A percentile compares a stretch with the other conserved stretches of the same genome.
These are phyloP conservation scores for Gambusia affinis DNA, from an alignment of 2,113 vertebrate species.

Conservation along the genomic window DNA sequence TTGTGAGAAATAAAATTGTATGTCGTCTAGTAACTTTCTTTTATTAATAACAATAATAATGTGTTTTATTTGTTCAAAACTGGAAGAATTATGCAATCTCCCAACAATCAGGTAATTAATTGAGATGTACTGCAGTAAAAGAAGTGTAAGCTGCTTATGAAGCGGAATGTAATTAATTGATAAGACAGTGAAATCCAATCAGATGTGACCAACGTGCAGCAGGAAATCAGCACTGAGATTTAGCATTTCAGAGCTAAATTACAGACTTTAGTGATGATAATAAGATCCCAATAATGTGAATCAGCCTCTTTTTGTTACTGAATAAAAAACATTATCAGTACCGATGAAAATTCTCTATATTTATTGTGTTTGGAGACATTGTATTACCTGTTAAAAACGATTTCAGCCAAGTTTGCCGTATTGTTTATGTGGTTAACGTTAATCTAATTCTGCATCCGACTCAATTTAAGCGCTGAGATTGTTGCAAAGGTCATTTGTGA, in stretches of 20 bases:
- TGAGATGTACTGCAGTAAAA: constrained; percentile 19
- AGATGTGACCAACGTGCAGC: constrained; percentile 1
- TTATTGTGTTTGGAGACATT: no score
- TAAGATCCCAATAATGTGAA: neutral
- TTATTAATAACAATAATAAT: neutral
- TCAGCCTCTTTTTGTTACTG: no score
- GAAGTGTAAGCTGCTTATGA: constrained; percentile 22
- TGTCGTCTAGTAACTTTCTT: neutral
- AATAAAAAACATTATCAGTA: no score
- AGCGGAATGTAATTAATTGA: constrained; percentile 33
- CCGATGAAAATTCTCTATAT: no score
- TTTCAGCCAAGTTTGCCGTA: no score
- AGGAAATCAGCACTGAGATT: neutral
- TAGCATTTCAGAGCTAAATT: constrained; percentile 16
- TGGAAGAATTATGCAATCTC: no score
- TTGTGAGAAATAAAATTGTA: neutral
- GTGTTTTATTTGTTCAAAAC: no score
- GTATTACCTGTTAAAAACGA: no score
- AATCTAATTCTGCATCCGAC: no score
- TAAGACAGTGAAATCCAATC: constrained; percentile 31
- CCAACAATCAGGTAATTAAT: constrained; percentile 11
- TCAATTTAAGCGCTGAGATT: no score
- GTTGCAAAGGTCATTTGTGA: no score
- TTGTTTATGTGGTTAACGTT: no score
- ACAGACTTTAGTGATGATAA: neutral